phyloP scores from a whole-genome alignment of 1,140 invertebrate species.

The Sesamia nonagrioides region DNA sequence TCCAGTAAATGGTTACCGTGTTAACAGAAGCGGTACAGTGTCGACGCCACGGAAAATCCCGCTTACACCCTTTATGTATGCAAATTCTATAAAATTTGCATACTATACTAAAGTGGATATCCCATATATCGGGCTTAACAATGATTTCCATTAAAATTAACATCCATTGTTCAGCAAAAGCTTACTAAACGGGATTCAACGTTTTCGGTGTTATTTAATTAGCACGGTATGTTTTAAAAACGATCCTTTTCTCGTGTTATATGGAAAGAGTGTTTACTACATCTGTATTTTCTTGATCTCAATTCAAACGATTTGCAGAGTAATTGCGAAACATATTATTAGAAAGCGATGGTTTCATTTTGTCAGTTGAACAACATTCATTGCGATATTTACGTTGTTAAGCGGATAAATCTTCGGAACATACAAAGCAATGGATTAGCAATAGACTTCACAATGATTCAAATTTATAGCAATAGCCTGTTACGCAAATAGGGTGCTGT shows the following conservation, averaged over 20 bases:
- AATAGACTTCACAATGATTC: too few species aligned
- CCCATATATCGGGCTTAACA: conserved; percentile 8
- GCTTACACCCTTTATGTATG: conserved; percentile 33
- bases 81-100: conserved; percentile 37
- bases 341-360: too few species aligned
- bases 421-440: too few species aligned
- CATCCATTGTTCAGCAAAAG: conserved; percentile 14
- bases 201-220: conserved; percentile 21
- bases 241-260: background rate
- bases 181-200: background rate
- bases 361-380: too few species aligned
- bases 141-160: conserved; percentile 35
- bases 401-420: too few species aligned
- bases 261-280: too few species aligned
- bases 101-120: conserved; percentile 18
- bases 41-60: conserved; percentile 22
- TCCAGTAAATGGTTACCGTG: background rate
- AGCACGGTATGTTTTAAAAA: conserved; percentile 8
- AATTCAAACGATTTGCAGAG: too few species aligned
- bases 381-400: too few species aligned
- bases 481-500: too few species aligned
- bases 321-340: too few species aligned
- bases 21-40: conserved; percentile 16
- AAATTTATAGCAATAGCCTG: too few species aligned
- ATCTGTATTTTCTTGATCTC: too few species aligned